Percentiles rank a stretch among this genome's conserved stretches.
Evolutionary conservation across 2,797 vertebrate species (phyloP).

Genomic region (Lepidocolaptes lacrymiger): DNA sequence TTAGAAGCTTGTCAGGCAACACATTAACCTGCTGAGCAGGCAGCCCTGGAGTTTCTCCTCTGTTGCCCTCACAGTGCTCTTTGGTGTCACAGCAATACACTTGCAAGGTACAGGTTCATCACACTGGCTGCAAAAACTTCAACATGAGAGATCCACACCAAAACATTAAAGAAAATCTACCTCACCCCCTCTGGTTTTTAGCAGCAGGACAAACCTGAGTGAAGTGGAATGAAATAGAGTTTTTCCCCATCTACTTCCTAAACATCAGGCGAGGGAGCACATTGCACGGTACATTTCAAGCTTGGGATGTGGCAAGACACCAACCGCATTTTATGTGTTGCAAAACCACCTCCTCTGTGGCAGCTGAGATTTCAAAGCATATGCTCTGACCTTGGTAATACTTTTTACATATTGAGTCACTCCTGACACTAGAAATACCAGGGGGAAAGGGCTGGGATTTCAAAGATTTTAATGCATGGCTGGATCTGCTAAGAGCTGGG

Average conservation of each 20-base stretch:
- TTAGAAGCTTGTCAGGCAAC: not conserved
- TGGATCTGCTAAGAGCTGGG: not conserved
- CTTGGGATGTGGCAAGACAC: slow-evolving; percentile 41
- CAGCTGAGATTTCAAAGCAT: slow-evolving; percentile 47
- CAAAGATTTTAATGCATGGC: not conserved
- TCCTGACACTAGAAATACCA: not conserved
- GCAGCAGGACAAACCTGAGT: not conserved
- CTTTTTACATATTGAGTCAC: slow-evolving; percentile 8
- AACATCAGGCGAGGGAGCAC: not conserved
- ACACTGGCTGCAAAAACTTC: not conserved
- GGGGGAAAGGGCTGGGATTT: not conserved
- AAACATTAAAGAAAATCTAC: not conserved
- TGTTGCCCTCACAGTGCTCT: not conserved
- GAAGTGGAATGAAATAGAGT: not conserved
- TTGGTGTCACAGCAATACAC: not conserved
- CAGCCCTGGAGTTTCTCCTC: not conserved
- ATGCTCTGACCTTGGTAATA: not conserved
- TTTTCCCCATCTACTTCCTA: not conserved
- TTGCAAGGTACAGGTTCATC: not conserved
- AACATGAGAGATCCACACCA: not conserved
- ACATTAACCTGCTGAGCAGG: not conserved
- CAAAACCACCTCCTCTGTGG: slow-evolving; percentile 31
- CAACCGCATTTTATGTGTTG: slow-evolving; percentile 24
- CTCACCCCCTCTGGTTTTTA: not conserved
- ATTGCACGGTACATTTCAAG: slow-evolving; percentile 35